A percentile compares a stretch with the other conserved stretches of the same genome.
Conservation (phyloP, 2,888 invertebrate genomes). For the Elmis aenea region DNA sequence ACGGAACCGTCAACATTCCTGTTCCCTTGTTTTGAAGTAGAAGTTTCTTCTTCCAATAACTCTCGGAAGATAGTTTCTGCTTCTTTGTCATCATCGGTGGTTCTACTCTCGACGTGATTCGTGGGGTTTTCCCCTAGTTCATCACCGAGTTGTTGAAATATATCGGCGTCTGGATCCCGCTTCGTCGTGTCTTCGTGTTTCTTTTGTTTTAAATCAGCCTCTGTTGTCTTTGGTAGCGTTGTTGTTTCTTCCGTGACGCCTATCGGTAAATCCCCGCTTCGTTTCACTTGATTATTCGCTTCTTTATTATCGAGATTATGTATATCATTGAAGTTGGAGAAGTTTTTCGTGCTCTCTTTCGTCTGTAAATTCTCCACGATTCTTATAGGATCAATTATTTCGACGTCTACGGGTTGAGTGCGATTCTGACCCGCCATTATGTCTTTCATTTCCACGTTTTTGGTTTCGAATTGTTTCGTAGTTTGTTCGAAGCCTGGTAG, state of each 20-base stretch:
- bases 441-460: constrained; percentile 46
- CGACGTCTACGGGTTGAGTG: constrained; percentile 28
- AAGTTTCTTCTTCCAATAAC: constrained; percentile 34
- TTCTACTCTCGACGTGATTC: constrained; percentile 21
- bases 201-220: constrained; percentile 13
- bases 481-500: constrained; percentile 20
- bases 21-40: constrained; percentile 10
- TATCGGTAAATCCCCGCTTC: too few relatives aligned
- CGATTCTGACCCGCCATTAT: constrained; percentile 2
- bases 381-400: constrained; percentile 29
- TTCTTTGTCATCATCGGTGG: constrained; percentile 31
- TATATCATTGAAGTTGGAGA: too few relatives aligned
- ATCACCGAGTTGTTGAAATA: constrained; percentile 35
- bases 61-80: constrained; percentile 38
- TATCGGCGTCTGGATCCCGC: constrained; percentile 23
- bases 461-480: constrained; percentile 25
- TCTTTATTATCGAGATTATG: not conserved
- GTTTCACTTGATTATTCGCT: constrained; percentile 9
- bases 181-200: constrained; percentile 16
- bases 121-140: constrained; percentile 28
- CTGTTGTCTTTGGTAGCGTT: not conserved
- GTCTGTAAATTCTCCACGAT: constrained; percentile 4
- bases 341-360: constrained; percentile 4
- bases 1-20: constrained; percentile 15
- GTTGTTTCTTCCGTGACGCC: too few relatives aligned